A percentile compares a stretch with the other conserved stretches of the same genome.
Conservation (phyloP, 2,797 vertebrate species). For the Pipistrellus kuhlii region DNA sequence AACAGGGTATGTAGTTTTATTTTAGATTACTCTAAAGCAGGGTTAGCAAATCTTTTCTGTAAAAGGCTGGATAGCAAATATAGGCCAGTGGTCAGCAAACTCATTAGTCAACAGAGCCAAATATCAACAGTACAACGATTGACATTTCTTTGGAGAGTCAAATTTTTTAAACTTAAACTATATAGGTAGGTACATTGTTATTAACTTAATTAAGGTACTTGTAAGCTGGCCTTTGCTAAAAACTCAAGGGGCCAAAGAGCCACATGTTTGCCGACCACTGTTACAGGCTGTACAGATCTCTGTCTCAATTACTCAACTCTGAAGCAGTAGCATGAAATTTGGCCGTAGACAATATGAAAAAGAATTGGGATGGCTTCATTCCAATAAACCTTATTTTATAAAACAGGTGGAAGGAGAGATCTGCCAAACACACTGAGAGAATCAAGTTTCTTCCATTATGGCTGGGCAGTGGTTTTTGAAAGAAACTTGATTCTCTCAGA, state of each 20-base stretch:
- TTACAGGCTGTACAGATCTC: neutral
- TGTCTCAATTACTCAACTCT: neutral
- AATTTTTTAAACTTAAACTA: too few relatives aligned
- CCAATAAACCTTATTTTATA: conserved; percentile 18
- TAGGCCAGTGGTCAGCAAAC: neutral
- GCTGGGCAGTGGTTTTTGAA: neutral
- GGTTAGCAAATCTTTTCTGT: neutral
- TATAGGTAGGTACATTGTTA: too few relatives aligned
- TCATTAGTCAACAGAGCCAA: too few relatives aligned
- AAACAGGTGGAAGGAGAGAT: conserved; percentile 28
- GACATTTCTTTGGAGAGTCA: too few relatives aligned
- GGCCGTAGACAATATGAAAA: neutral
- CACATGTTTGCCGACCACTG: too few relatives aligned
- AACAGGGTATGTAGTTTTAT: neutral
- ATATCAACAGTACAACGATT: too few relatives aligned
- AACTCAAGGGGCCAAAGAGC: too few relatives aligned
- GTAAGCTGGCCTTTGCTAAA: too few relatives aligned
- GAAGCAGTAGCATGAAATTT: neutral
- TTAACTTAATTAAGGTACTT: too few relatives aligned
- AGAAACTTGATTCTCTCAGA: too few relatives aligned
- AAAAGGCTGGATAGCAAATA: neutral
- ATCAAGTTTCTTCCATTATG: conserved; percentile 34
- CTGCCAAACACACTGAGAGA: neutral
- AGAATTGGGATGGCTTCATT: neutral
- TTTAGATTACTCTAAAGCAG: conserved; percentile 15